Percentiles rank a stretch among this genome's conserved stretches.
Evolutionary conservation across 1,140 invertebrate species (phyloP).

Genomic region (Brachionus manjavacas): DNA sequence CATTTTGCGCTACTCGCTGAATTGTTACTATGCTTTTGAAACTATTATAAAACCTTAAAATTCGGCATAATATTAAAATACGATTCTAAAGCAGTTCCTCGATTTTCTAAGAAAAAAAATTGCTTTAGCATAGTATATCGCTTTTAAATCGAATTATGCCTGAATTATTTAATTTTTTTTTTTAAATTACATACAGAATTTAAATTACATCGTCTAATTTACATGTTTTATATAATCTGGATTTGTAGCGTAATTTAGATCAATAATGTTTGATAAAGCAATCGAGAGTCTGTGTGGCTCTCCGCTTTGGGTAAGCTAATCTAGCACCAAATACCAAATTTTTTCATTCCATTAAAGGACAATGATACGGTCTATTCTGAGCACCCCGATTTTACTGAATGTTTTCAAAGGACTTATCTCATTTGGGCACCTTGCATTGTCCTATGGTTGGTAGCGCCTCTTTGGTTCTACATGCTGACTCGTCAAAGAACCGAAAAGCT

Average conservation of each 20-base stretch:
- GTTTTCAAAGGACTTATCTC: slow-evolving; percentile 23
- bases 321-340: background rate
- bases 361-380: slow-evolving; percentile 14
- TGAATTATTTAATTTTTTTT: background rate
- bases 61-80: background rate
- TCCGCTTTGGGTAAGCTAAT: background rate
- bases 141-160: background rate
- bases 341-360: background rate
- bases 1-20: background rate
- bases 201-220: background rate
- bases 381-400: slow-evolving; percentile 35
- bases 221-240: background rate
- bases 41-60: background rate
- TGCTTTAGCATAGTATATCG: background rate
- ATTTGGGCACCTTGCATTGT: slow-evolving; percentile 14
- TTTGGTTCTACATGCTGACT: slow-evolving; percentile 42
- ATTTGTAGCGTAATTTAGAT: background rate
- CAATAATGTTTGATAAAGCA: background rate
- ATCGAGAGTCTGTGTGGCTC: background rate
- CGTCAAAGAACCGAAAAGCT: background rate
- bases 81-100: background rate
- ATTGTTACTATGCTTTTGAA: background rate
- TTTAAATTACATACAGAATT: background rate
- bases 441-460: slow-evolving; percentile 17
- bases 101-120: background rate